A percentile compares a stretch with the other conserved stretches of the same genome.
These are phyloP conservation scores for Pseudanteris insignis DNA, from an alignment of 2,888 invertebrate genomes.

Conservation along the genomic window DNA sequence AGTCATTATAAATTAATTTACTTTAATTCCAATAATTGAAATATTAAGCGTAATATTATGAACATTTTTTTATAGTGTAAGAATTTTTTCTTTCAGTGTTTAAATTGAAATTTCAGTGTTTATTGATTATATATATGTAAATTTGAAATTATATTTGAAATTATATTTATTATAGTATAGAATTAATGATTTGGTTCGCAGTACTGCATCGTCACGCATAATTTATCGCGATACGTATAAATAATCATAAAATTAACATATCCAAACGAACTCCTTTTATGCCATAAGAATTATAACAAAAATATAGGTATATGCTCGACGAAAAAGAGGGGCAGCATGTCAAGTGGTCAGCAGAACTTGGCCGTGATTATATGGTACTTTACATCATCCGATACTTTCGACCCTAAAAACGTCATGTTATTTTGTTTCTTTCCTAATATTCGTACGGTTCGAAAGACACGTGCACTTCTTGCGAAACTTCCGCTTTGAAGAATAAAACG, in stretches of 20 bases:
- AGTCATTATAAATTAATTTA: no score
- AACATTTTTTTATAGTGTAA: no score
- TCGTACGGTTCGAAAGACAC: conserved; percentile 19
- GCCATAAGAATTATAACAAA: conserved; percentile 12
- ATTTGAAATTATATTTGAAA: no score
- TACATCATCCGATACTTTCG: conserved; percentile 32
- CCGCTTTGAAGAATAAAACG: conserved; percentile 9
- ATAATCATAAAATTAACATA: neutral
- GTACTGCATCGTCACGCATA: no score
- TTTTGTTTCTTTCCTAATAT: conserved; percentile 19
- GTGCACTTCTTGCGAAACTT: conserved; percentile 26
- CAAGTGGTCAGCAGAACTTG: conserved; percentile 33
- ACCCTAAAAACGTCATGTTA: conserved; percentile 16
- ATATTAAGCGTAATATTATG: no score
- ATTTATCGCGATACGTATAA: no score
- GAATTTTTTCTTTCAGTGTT: neutral
- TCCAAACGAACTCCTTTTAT: neutral
- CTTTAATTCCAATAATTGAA: no score
- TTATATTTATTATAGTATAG: no score
- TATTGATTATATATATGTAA: no score
- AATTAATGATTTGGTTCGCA: no score
- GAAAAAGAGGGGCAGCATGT: conserved; percentile 31
- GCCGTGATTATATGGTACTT: conserved; percentile 42
- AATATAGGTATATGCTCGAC: conserved; percentile 21
- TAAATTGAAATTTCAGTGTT: no score